Evolutionary conservation across 1,140 invertebrate species (phyloP).

Genomic region (Galleria mellonella): DNA sequence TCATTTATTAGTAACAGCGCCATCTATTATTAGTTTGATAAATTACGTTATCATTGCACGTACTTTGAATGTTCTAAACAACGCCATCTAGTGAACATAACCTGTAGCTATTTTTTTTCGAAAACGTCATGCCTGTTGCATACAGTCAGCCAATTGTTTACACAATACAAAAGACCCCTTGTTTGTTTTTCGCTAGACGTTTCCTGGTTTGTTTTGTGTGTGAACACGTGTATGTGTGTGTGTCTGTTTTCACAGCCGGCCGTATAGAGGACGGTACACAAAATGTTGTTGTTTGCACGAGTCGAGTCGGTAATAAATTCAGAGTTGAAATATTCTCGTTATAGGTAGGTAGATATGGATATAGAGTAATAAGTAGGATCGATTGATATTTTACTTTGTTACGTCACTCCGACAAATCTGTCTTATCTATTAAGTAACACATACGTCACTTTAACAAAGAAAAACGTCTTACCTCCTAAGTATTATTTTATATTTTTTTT

Average conservation of each 20-base stretch:
- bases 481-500: too few relatives aligned
- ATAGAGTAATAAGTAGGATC: not conserved
- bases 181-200: constrained; percentile 73
- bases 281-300: constrained; percentile 61
- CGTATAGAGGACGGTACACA: constrained; percentile 53
- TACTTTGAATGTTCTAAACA: constrained; percentile 5
- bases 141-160: constrained; percentile 66
- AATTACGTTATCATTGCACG: constrained; percentile 22
- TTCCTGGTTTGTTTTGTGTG: constrained; percentile 73
- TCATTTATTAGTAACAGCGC: constrained; percentile 13
- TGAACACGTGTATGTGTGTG: constrained; percentile 40
- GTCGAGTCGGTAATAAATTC: constrained; percentile 53
- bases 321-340: constrained; percentile 7
- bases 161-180: constrained; percentile 70
- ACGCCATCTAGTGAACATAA: constrained; percentile 48
- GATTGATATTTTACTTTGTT: too few relatives aligned
- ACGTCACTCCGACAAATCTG: too few relatives aligned
- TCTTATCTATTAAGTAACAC: too few relatives aligned
- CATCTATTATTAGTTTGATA: constrained; percentile 24
- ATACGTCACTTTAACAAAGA: too few relatives aligned
- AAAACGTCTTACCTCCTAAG: too few relatives aligned
- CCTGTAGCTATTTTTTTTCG: constrained; percentile 46
- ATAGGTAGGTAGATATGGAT: too few relatives aligned
- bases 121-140: constrained; percentile 68
- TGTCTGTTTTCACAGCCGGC: constrained; percentile 61